Conservation (phyloP, 2,797 vertebrate species). For the Hypotaenidia philippensis region DNA sequence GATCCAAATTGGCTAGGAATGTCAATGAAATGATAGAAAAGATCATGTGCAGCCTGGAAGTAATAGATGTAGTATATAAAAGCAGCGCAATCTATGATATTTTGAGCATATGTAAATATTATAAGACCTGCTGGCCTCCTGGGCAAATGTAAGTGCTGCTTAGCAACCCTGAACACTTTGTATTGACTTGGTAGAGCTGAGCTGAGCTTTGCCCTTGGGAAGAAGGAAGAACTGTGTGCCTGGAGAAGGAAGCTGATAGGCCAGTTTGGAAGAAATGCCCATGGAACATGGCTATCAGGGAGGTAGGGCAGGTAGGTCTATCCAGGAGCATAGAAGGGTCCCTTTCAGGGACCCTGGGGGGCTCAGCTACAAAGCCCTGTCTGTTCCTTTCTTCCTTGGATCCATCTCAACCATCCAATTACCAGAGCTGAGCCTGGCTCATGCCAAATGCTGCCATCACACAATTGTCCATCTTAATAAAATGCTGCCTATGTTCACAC, state of each 20-base stretch:
- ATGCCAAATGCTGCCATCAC: background rate
- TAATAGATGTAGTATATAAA: background rate
- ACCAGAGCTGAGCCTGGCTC: background rate
- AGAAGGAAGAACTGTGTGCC: background rate
- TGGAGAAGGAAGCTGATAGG: background rate
- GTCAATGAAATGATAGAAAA: constrained; percentile 34
- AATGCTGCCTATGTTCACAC: background rate
- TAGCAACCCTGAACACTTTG: background rate
- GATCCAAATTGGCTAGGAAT: constrained; percentile 33
- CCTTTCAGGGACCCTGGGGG: background rate
- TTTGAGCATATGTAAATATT: background rate
- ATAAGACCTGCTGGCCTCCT: background rate
- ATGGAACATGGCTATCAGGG: background rate
- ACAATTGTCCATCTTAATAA: background rate
- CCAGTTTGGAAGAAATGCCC: background rate
- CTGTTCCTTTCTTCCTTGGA: background rate
- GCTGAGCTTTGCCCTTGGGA: background rate
- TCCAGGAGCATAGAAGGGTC: background rate
- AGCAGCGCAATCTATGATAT: background rate
- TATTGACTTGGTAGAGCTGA: background rate
- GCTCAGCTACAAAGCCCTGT: background rate
- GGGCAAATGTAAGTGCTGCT: background rate
- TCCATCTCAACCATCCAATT: background rate
- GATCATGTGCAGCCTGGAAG: constrained; percentile 1
- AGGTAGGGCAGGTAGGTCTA: background rate